Evolutionary conservation across 2,888 invertebrate genomes (phyloP).

Genomic region (Trichogramma dendrolimi): DNA sequence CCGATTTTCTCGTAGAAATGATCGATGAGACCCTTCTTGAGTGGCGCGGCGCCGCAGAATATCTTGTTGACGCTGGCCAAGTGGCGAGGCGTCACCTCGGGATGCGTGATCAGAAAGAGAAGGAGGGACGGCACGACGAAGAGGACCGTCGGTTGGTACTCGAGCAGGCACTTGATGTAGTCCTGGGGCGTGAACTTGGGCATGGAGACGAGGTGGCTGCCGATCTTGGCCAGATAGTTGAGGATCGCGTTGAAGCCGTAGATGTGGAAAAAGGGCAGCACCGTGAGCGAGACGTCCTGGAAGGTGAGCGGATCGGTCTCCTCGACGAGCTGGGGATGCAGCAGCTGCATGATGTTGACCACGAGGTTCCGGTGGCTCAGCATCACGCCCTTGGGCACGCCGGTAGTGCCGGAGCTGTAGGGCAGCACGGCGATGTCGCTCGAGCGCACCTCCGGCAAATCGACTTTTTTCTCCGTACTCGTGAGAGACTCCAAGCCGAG

Average conservation of each 20-base stretch:
- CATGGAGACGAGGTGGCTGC: conserved; percentile 63
- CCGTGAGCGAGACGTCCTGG: conserved; percentile 59
- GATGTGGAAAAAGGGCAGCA: conserved; percentile 76
- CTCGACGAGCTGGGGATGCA: conserved; percentile 53
- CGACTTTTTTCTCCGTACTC: conserved; percentile 35
- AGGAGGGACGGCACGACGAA: conserved; percentile 76
- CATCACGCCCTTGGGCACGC: conserved; percentile 77
- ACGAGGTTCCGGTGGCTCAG: conserved; percentile 68
- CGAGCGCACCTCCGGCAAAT: conserved; percentile 44
- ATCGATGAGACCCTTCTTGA: conserved; percentile 61
- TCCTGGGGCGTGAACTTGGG: conserved; percentile 71
- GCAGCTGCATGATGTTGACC: conserved; percentile 56
- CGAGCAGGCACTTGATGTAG: conserved; percentile 63
- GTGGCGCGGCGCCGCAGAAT: conserved; percentile 72
- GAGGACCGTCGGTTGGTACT: conserved; percentile 61
- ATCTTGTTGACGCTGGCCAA: conserved; percentile 62
- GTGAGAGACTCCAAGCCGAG: conserved; percentile 44
- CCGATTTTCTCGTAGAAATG: conserved; percentile 60
- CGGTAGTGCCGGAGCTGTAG: conserved; percentile 67
- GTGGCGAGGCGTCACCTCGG: conserved; percentile 64
- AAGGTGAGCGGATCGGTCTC: conserved; percentile 54
- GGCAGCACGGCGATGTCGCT: conserved; percentile 47
- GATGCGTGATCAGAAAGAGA: conserved; percentile 70
- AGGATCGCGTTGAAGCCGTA: conserved; percentile 71
- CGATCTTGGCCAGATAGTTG: conserved; percentile 59